Conservation (phyloP, 2,113 vertebrate species). For the Nematolebias whitei region DNA sequence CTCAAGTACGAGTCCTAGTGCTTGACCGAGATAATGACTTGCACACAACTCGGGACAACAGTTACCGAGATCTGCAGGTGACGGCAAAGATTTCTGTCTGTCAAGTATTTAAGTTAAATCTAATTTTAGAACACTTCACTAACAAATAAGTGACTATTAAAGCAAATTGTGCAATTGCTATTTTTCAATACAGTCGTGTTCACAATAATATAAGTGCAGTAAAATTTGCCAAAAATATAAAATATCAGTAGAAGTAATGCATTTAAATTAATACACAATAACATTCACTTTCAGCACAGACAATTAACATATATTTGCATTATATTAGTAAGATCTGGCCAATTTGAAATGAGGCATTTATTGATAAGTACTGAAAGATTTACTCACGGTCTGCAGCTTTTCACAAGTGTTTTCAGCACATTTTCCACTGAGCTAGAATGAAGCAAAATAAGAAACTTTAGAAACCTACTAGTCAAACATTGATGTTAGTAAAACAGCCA, state of each 20-base stretch:
- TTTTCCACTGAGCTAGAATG: slow-evolving; percentile 90
- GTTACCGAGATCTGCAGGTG: slow-evolving; percentile 9
- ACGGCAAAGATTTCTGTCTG: slow-evolving; percentile 6
- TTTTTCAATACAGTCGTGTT: no score
- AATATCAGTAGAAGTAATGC: background rate
- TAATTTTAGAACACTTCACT: background rate
- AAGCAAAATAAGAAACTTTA: slow-evolving; percentile 27
- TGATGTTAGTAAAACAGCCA: slow-evolving; percentile 44
- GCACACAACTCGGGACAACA: slow-evolving; percentile 13
- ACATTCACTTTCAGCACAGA: no score
- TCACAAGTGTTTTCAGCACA: slow-evolving; percentile 94
- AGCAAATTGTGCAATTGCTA: no score
- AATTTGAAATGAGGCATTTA: background rate
- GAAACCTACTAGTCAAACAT: slow-evolving; percentile 2
- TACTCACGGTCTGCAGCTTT: slow-evolving; percentile 97
- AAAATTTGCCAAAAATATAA: background rate
- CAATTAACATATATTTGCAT: no score
- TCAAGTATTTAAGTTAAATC: background rate
- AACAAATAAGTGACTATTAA: no score
- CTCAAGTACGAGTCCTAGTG: slow-evolving; percentile 37
- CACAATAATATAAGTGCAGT: no score
- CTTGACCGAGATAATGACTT: slow-evolving; percentile 34
- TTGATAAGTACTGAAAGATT: background rate
- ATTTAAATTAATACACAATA: no score
- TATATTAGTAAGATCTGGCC: background rate